Evolutionary conservation across 1,140 invertebrate genomes (phyloP), one percentile per base, ranked within the genome.

Genomic region (Caerostris extrusa): DNA sequence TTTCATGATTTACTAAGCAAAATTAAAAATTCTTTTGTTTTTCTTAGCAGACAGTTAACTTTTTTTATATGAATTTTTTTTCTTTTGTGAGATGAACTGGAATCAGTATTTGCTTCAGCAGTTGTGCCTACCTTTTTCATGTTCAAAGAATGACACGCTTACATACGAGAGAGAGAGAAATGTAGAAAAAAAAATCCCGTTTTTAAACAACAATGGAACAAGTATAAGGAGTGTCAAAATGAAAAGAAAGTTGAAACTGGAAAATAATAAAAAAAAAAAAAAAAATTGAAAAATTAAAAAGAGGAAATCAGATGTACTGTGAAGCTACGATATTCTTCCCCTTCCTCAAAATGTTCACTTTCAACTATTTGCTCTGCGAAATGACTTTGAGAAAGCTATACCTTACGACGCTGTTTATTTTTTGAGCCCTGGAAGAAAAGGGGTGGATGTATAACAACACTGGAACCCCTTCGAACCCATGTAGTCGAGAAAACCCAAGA

Each of bases 291-390:
- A 34, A 34, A 34, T 2, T 77, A n/a, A 77, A 85, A 85, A 85
- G 34, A 14, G 19, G 10, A 34, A 57, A 85, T 34, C 34, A 34
- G 34, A 34, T 34, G 34, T 34, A 34, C 34, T 34, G 34, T 34
- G 34, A 34, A 34, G 34, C 34, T 34, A 34, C 34, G 34, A 34
- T 53, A 64, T 17, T 88, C 55, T 57, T 56, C 17, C 34, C 34
- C 34, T 55, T 58, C 77, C 88, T 58, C 53, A 64, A 90, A 90
- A 90, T 58, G 55, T 90, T 90, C 88, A 57, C 88, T 90, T 90
- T 90, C 88, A 77, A 90, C 50, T 90, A 53, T 90, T 90, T 90
- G 88, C 67, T 56, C 67, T n/a, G 50, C 12, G 88, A 90, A 90
- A 90, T 90, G 34, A 77, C 67, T 71, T 58, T 56, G 55, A 19